Evolutionary conservation across 2,113 vertebrate species (phyloP), one percentile per base, ranked within the genome.

Genomic region (Corythaeola cristata): DNA sequence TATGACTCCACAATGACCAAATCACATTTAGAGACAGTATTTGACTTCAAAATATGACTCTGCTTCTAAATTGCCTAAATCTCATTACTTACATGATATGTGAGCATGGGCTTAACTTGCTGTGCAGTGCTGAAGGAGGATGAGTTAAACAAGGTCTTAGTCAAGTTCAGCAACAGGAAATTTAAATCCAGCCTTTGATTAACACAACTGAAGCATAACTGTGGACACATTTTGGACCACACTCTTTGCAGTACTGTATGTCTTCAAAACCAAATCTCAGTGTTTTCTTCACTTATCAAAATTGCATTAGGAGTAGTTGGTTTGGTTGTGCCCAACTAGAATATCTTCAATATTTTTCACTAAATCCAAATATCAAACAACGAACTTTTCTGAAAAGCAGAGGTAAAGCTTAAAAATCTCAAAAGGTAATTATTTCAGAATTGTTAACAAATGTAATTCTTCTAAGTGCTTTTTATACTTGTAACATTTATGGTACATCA

Each of bases 401-500:
- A 89, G 44, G 16, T 32, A 56, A 75, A 85, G 26, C 33, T 85
- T 63, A 87, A 63, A 55, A 28, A 50, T 72, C 49, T 77, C 53
- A 14, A 49, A 85, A 53, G 37, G 72, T 87, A 95, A 94, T 95
- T 93, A 87, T 95, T 96, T 81, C 84, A 72, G 66, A 90, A 79
- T 47, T 79, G 50, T 80, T 93, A 93, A 71, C 30, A 95, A 96
- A 73, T 93, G 17, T 79, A 93, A 91, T 97, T 96, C 66, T 96
- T 95, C 49, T 92, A 85, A 96, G 76, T 94, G 89, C 66, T 90
- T 96, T 41, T 95, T 96, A 73, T 90, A 72, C 92, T 96, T 95
- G 86, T 93, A 94, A 92, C 91, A 76, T 96, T 96, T 97, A 77
- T 22, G 39, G 22, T 44, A 78, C 82, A 96, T 98, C 90, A 94